phyloP scores from a whole-genome alignment of 2,113 vertebrate genomes.

The Loxodonta africana region DNA sequence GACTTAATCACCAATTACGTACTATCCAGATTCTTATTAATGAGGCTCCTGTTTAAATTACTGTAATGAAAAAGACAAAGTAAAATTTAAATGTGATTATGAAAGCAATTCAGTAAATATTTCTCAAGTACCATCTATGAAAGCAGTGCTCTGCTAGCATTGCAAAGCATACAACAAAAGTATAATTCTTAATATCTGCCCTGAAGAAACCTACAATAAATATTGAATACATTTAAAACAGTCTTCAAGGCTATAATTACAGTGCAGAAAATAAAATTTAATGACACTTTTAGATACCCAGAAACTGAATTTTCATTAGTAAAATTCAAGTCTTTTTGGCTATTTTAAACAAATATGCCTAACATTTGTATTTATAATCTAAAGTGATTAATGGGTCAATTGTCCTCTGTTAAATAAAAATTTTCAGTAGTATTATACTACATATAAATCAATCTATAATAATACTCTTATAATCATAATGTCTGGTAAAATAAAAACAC shows the following conservation, averaged over 20 bases:
- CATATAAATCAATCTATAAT: background rate
- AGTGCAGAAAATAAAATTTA: slow-evolving; percentile 31
- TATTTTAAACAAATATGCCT: background rate
- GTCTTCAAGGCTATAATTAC: background rate
- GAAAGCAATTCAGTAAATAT: background rate
- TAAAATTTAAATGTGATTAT: slow-evolving; percentile 52
- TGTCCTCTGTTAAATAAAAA: slow-evolving; percentile 22
- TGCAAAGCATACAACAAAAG: background rate
- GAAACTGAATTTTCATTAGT: background rate
- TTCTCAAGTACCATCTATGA: background rate
- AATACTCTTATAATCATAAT: background rate
- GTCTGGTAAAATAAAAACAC: slow-evolving; percentile 23
- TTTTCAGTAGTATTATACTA: background rate
- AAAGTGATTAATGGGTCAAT: slow-evolving; percentile 29
- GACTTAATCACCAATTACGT: background rate
- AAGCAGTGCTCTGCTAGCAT: background rate
- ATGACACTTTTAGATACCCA: slow-evolving; percentile 15
- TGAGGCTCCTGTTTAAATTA: background rate
- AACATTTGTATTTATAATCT: background rate
- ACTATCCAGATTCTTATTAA: slow-evolving; percentile 25
- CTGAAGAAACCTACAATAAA: background rate
- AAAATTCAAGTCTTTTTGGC: background rate
- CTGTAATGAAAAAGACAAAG: slow-evolving; percentile 38
- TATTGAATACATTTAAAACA: background rate
- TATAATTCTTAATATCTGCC: background rate